Base-by-base conservation (phyloP, 2,113 vertebrate genomes). In the Noturus placidus region DNA sequence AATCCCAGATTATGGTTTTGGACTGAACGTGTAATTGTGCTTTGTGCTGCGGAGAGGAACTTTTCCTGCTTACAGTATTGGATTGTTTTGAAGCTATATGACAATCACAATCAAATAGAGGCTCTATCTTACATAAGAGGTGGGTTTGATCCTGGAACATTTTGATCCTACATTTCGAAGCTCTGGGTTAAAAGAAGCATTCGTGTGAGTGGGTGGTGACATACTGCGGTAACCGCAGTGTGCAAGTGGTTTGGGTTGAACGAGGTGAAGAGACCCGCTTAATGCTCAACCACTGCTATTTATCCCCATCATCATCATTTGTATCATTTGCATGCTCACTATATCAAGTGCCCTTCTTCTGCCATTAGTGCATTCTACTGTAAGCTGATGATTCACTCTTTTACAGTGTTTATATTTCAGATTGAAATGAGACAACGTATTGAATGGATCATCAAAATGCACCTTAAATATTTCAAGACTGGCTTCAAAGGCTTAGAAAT, bases 241-340 rank as follows among this genome's bases (percentile, higher is more conserved):
- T 69, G 20, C 81, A 93, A 92, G 89, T 94, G 93, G 89, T 93
- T 92, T 89, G 22, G 86, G 85, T 94, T 93, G 90, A 46, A 90
- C 25, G 13, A 35, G 77, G 80, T 74, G 3, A 77, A 54, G 88
- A 82, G 85, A 91, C 90, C 86, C 85, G 85, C 59, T 86, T 89
- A 90, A 82, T 59, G 67, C 90, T 93, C 91, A 91, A 90, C 81
- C 20, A 76, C 69, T 9, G 9, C 9, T 17, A 35, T 70, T 38
- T 35, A 74, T 46, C 70, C 25, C 8, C 35, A 78, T 78, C 27
- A 50, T 78, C 27, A 76, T 76, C 9, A 42, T 74, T 25, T 52
- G 0, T 52, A 56, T 56, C 77, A 54, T 54, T 52, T 78, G 11
- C 50, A 56, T 79, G 13, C n/a, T 33, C 50, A 33, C 22, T 74